phyloP scores from a whole-genome alignment of 92 coral and sea anemone genomes.

The Galaxea fascicularis region DNA sequence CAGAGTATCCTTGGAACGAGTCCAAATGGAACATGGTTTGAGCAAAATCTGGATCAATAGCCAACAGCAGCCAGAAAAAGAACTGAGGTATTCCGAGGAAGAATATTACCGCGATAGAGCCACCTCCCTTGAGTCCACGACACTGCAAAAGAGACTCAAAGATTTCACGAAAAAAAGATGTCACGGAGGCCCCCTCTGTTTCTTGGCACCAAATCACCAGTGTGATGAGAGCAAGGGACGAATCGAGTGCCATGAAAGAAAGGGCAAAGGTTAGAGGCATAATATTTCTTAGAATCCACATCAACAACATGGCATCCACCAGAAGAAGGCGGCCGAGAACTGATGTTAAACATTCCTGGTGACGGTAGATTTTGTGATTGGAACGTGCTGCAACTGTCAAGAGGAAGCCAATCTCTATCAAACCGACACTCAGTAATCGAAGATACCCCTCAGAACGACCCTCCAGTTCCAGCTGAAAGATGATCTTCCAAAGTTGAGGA shows the following conservation, averaged over 20 bases:
- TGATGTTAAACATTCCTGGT: constrained; percentile 34
- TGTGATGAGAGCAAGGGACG: constrained; percentile 48
- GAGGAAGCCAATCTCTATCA: constrained; percentile 37
- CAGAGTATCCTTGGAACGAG: constrained; percentile 9
- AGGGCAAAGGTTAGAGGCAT: constrained; percentile 40
- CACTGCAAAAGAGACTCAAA: not conserved
- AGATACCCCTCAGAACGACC: constrained; percentile 53
- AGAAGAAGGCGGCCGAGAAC: constrained; percentile 16
- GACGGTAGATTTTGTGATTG: constrained; percentile 32
- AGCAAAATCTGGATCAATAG: constrained; percentile 31
- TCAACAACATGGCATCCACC: constrained; percentile 3
- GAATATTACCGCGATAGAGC: not conserved
- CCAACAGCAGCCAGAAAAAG: constrained; percentile 30
- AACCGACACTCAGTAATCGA: constrained; percentile 26
- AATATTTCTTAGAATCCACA: constrained; percentile 30
- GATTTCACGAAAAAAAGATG: constrained; percentile 17
- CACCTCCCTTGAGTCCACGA: not conserved
- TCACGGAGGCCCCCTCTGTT: constrained; percentile 36
- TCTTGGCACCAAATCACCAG: constrained; percentile 50
- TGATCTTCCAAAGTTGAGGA: constrained; percentile 52
- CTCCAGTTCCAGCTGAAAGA: constrained; percentile 34
- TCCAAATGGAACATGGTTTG: constrained; percentile 31
- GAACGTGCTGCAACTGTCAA: constrained; percentile 45
- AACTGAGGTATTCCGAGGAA: constrained; percentile 23
- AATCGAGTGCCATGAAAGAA: constrained; percentile 42